Base-by-base conservation (phyloP, 2,888 invertebrate genomes). In the Loripinus fragilis region DNA sequence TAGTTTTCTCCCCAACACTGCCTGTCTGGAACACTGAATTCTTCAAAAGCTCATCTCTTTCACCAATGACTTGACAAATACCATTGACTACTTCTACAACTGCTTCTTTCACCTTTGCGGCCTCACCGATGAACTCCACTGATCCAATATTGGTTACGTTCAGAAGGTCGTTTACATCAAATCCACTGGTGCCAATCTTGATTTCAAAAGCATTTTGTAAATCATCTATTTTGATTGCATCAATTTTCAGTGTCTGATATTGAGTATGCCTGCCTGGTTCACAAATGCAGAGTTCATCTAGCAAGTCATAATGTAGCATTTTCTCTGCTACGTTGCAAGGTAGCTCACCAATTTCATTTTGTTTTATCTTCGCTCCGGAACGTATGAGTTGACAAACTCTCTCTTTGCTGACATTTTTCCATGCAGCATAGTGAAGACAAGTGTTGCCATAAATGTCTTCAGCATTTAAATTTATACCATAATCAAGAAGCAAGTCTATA, bases 11-110 rank as follows among this genome's bases (percentile, higher is more conserved):
- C 2, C 41, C 38, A 12, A 74, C 72, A 35, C 80, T 81, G 2
- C 80, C 80, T 17, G 80, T 74, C 38, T 67, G n/a, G 17, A 75
- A 30, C 10, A 81, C 17, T 30, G 33, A 72, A 52, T 71, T 67
- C 30, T 42, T 33, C 30, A 81, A 81, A n/a, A 68, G 1, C 2
- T 69, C 71, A n/a, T 75, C 77, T 15, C 77, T n/a, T 70, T 81
- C 72, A 17, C 74, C 71, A 20, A 81, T 67, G 7, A 74, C 64
- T 25, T 69, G n/a, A 17, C 60, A 65, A 35, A 77, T 71, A 20
- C 60, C 35, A 15, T 69, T 38, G 10, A 64, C 48, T 7, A 69
- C 48, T 12, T 48, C 20, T 5, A 30, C 10, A 10, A 79, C 28
- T 33, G 48, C 30, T 8, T 5, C 5, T 38, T 38, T 38, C 38